These are phyloP conservation scores for Catocala fraxini DNA, from an alignment of 2,888 invertebrate genomes.

Conservation along the genomic window DNA sequence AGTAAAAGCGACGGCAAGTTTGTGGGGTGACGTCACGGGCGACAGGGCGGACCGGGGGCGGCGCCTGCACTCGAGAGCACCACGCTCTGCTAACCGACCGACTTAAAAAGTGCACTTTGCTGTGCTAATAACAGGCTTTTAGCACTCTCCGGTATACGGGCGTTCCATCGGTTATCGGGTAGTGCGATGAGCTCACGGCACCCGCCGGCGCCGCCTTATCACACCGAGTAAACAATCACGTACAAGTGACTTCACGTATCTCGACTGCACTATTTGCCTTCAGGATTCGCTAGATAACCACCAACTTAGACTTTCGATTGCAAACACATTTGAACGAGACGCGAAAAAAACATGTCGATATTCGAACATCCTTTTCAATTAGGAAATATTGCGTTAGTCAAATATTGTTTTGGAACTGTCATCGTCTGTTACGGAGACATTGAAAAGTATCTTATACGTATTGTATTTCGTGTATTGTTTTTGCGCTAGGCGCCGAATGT, in stretches of 20 bases:
- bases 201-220: conserved; percentile 86
- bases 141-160: conserved; percentile 74
- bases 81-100: conserved; percentile 61
- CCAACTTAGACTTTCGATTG: conserved; percentile 51
- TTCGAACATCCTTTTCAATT: conserved; percentile 34
- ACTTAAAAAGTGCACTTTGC: conserved; percentile 73
- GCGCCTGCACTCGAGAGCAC: conserved; percentile 72
- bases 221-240: conserved; percentile 77
- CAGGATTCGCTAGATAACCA: conserved; percentile 77
- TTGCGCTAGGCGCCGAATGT: conserved; percentile 43
- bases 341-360: conserved; percentile 46
- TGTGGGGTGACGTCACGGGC: conserved; percentile 82
- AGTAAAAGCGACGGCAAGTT: conserved; percentile 73
- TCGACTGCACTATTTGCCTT: conserved; percentile 75
- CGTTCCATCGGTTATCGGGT: conserved; percentile 74
- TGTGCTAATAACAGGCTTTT: conserved; percentile 79
- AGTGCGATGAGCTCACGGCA: conserved; percentile 64
- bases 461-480: conserved; percentile 64
- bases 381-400: conserved; percentile 22
- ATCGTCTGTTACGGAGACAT: conserved; percentile 54
- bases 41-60: conserved; percentile 83
- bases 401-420: conserved; percentile 47
- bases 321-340: conserved; percentile 53
- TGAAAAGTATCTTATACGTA: conserved; percentile 37
- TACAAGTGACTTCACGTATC: conserved; percentile 80